Base-by-base conservation (phyloP, 1,140 invertebrate species). In the Cotesia typhae region DNA sequence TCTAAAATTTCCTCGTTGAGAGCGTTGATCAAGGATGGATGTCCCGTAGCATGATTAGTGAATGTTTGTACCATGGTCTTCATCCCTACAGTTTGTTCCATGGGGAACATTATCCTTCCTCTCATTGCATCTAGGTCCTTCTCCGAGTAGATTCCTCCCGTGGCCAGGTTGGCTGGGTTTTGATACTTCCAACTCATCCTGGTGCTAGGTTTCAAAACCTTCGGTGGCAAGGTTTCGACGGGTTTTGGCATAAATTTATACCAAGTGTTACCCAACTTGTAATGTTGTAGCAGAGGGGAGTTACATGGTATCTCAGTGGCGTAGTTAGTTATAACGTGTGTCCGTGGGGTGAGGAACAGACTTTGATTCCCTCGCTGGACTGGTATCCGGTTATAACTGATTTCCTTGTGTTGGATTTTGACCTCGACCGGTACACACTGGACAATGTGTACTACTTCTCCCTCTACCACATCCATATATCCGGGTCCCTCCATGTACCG, bases 381-480 rank as follows among this genome's bases (percentile, higher is more conserved):
- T 0, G 74, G 67, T 7, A 81, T 5, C 53, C 77, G 72, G 0
- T 60, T 36, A 9, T 74, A 79, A 73, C 76, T 78, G 59, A 74
- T 35, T n/a, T 77, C 20, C 0, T 52, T 70, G 10, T 64, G 53
- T 37, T 68, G 9, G 1, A 74, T 2, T 14, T n/a, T 74, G 1
- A 77, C 72, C 2, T 73, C 57, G 0, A 76, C 37, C 0, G 75
- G 74, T 10, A 77, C 64, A 14, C 78, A 80, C 63, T 77, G 74
- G n/a, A n/a, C n/a, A n/a, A n/a, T n/a, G n/a, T n/a, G n/a, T n/a
- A n/a, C n/a, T n/a, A n/a, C n/a, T n/a, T n/a, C n/a, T n/a, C n/a
- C n/a, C n/a, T n/a, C n/a, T n/a, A n/a, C n/a, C n/a, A n/a, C n/a
- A n/a, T n/a, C n/a, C n/a, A n/a, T n/a, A n/a, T n/a, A n/a, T n/a